Conservation (phyloP, 2,888 invertebrate species). For the Eupithecia exiguata region DNA sequence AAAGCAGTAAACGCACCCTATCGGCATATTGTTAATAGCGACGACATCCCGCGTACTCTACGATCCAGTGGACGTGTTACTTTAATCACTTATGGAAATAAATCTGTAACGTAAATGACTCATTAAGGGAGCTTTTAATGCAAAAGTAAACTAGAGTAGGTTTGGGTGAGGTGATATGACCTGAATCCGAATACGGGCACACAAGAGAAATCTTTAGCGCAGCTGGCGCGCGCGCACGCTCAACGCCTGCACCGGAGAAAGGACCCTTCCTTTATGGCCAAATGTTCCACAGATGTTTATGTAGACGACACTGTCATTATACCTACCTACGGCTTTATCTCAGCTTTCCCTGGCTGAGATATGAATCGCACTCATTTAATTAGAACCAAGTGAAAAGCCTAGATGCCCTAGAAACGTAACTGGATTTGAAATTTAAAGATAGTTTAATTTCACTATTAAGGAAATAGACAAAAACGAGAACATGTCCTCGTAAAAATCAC, state of each 20-base stretch:
- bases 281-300: constrained; percentile 44
- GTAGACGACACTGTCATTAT: constrained; percentile 39
- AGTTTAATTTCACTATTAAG: not conserved
- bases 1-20: no score
- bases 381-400: constrained; percentile 36
- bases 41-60: no score
- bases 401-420: constrained; percentile 20
- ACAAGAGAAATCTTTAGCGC: constrained; percentile 75
- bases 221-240: constrained; percentile 53
- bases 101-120: not conserved
- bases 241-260: constrained; percentile 61
- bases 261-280: constrained; percentile 64
- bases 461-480: constrained; percentile 5
- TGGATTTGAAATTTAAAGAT: constrained; percentile 17
- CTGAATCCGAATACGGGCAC: constrained; percentile 79
- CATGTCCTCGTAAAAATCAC: not conserved
- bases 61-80: no score
- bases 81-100: not conserved
- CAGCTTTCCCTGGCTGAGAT: constrained; percentile 45
- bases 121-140: constrained; percentile 1
- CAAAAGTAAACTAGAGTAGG: constrained; percentile 52
- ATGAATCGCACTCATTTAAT: constrained; percentile 43
- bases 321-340: constrained; percentile 21
- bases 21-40: no score
- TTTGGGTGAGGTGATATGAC: constrained; percentile 74